A percentile compares a stretch with the other conserved stretches of the same genome.
Conservation (phyloP, 2,113 vertebrate species). For the Aptenodytes forsteri region DNA sequence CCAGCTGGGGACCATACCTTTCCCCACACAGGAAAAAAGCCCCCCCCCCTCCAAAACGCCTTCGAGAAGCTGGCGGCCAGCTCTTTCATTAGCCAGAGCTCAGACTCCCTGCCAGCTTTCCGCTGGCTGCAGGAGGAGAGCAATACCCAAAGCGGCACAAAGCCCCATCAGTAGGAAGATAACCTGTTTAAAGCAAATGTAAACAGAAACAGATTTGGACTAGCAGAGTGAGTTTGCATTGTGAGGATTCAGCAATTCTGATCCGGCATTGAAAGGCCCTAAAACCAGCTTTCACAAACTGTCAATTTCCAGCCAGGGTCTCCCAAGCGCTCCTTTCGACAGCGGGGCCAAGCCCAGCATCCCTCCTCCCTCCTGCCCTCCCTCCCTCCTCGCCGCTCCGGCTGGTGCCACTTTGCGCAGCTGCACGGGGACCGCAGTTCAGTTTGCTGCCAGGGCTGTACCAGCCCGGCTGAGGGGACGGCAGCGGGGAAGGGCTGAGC, state of each 20-base stretch:
- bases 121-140: background rate
- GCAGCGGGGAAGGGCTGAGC: rapidly evolving
- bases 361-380: background rate
- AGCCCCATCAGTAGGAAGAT: background rate
- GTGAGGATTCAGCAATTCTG: background rate
- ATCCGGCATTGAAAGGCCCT: background rate
- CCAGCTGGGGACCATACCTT: background rate
- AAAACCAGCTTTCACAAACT: background rate
- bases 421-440: background rate
- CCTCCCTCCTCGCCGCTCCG: background rate
- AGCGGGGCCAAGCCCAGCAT: background rate
- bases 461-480: rapidly evolving
- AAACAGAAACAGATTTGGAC: background rate
- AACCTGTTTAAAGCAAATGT: background rate
- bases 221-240: background rate
- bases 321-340: background rate
- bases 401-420: background rate
- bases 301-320: background rate
- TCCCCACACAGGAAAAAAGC: background rate
- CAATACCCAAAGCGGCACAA: background rate
- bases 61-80: background rate
- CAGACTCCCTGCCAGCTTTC: background rate
- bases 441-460: background rate
- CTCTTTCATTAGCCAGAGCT: background rate
- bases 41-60: background rate